Evolutionary conservation across 2,797 vertebrate genomes (phyloP), one percentile per base, ranked within the genome.

Genomic region (Trematomus bernacchii): DNA sequence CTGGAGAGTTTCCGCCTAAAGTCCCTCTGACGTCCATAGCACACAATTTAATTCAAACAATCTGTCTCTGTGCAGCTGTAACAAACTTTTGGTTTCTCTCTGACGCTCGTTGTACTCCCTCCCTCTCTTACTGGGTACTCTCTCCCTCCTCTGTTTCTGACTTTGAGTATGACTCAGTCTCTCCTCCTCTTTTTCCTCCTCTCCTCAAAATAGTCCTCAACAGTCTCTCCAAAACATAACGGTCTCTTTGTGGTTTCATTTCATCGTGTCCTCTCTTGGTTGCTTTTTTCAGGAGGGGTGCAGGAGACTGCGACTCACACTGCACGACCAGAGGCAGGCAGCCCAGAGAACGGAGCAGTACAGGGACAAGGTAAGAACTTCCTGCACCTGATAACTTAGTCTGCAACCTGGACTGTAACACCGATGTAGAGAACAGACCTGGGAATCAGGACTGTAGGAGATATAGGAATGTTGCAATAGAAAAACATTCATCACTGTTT

Each of bases 281-380:
- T 78, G 54, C 57, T 6, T 11, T 78, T 57, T 82, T 68, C 75
- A 98, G 97, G 96, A 96, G 43, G 91, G 85, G 1, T 90, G 94
- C 89, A 95, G 96, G 77, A 84, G 96, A 40, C 92, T 99, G 82
- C 91, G 96, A 19, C 91, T 98, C 90, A 96, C 96, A 3, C 95
- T 99, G 14, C 96, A 95, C 16, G 87, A 95, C 72, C 95, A 94
- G 87, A 87, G 85, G 66, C 94, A 94, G 59, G 84, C 83, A 0
- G 85, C 87, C 0, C 85, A 85, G 27, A 79, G 91, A 80, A 55
- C 82, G 0, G 93, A 96, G 62, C 92, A 91, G 70, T 65, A 87
- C 51, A 94, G 95, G 76, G 94, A 93, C 79, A 97, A 97, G 96
- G 96, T 97, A 90, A 85, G 90, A 87, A 72, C 76, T 12, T 71